These are phyloP conservation scores for Graphium colonna DNA, from an alignment of 2,888 invertebrate genomes.

Conservation along the genomic window DNA sequence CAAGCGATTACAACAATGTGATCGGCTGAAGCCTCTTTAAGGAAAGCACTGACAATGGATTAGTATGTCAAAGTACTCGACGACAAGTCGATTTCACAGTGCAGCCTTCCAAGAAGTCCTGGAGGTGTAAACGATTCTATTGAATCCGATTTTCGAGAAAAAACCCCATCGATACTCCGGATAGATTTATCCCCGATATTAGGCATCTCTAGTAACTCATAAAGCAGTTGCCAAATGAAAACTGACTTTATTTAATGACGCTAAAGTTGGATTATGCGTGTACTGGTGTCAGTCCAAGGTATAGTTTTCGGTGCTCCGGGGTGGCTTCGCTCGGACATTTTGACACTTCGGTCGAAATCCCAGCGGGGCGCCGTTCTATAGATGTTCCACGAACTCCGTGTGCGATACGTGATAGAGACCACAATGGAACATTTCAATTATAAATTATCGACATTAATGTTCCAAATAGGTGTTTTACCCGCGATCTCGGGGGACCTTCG, in stretches of 20 bases:
- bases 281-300: conserved; percentile 23
- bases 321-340: conserved; percentile 68
- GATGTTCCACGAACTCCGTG: conserved; percentile 68
- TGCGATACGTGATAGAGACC: conserved; percentile 63
- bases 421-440: conserved; percentile 63
- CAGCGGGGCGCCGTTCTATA: conserved; percentile 67
- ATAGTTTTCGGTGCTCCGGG: conserved; percentile 40
- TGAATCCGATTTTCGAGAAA: conserved; percentile 43
- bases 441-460: conserved; percentile 28
- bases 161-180: conserved; percentile 45
- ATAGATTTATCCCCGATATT: conserved; percentile 60
- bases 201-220: conserved; percentile 48
- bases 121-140: conserved; percentile 61
- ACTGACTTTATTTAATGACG: background rate
- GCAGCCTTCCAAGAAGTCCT: conserved; percentile 55
- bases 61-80: conserved; percentile 57
- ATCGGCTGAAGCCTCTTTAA: conserved; percentile 34
- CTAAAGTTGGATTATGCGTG: conserved; percentile 25
- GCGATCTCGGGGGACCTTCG: background rate
- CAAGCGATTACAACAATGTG: conserved; percentile 27
- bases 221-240: background rate
- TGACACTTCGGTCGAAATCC: conserved; percentile 75
- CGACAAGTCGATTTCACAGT: conserved; percentile 59
- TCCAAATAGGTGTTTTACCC: conserved; percentile 24
- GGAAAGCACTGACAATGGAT: conserved; percentile 44